phyloP scores from a whole-genome alignment of 2,113 vertebrate genomes.

The western clawed frog (Xenopus tropicalis) region UCB_Xtro_10.0 CM004448.2:33091001-33091500 shows the following conservation, averaged over 20 bases:
- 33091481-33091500: too few species aligned
- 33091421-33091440: too few species aligned
- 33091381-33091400: too few species aligned
- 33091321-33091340: neutral
- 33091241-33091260: slow-evolving; percentile 32
- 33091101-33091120: neutral
- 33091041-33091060: too few species aligned
- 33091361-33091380: too few species aligned
- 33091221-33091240: slow-evolving; percentile 26
- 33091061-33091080: too few species aligned
- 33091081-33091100: neutral
- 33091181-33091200: neutral
- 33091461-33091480: too few species aligned
- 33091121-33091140: neutral
- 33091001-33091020: too few species aligned
- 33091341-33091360: too few species aligned
- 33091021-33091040: too few species aligned
- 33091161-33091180: slow-evolving; percentile 28
- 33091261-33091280: slow-evolving; percentile 19
- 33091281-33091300: slow-evolving; percentile 13
- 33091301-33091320: slow-evolving; percentile 4
- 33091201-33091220: slow-evolving; percentile 10
- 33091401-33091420: too few species aligned
- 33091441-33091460: too few species aligned
- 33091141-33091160: neutral